A percentile compares a stretch with the other conserved stretches of the same genome.
Conservation (phyloP, 1,140 invertebrate species). For the Lepidurus apus region DNA sequence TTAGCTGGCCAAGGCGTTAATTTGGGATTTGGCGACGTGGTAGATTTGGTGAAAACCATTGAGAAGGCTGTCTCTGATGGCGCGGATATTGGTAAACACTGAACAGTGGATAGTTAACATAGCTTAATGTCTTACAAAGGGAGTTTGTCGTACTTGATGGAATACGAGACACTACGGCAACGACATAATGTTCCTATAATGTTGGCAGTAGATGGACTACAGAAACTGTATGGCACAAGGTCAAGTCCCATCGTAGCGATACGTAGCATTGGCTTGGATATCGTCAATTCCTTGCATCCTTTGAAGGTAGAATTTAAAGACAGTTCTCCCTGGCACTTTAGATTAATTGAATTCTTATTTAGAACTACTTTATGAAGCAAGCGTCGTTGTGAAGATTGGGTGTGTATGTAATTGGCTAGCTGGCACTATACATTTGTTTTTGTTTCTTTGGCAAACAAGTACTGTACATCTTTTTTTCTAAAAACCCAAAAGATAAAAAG, state of each 20-base stretch:
- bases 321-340: neutral
- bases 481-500: neutral
- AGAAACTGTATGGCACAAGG: conserved; percentile 73
- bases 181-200: conserved; percentile 82
- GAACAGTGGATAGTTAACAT: conserved; percentile 35
- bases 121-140: conserved; percentile 45
- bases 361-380: conserved; percentile 2
- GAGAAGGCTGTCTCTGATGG: conserved; percentile 68
- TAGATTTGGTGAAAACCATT: too few species aligned
- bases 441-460: neutral
- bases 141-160: conserved; percentile 59
- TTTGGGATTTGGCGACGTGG: too few species aligned
- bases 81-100: conserved; percentile 56
- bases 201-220: conserved; percentile 77
- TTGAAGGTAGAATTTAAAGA: conserved; percentile 59
- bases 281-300: conserved; percentile 69
- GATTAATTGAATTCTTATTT: neutral
- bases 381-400: neutral
- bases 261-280: conserved; percentile 76
- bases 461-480: neutral
- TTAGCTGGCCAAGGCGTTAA: too few species aligned
- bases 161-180: conserved; percentile 81
- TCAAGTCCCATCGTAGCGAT: conserved; percentile 71
- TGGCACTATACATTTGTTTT: neutral
- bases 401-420: neutral